These are phyloP conservation scores for Eledone cirrhosa DNA, from an alignment of 2,888 invertebrate genomes.

Conservation along the genomic window DNA sequence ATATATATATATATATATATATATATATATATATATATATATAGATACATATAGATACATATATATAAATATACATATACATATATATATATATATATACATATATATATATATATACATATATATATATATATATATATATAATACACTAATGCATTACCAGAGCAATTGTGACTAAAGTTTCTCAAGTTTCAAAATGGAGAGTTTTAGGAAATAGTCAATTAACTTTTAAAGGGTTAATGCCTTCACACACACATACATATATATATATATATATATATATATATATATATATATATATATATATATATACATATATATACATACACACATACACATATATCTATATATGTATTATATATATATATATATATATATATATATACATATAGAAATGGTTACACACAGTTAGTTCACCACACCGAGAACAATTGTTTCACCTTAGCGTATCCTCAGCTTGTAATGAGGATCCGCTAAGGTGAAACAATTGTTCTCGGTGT, in stretches of 20 bases:
- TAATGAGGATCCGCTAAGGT: not conserved
- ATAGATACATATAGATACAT: not conserved
- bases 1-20: not conserved
- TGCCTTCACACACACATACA: not conserved
- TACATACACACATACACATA: not conserved
- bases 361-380: not conserved
- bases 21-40: constrained; percentile 11
- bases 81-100: not conserved
- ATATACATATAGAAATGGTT: not conserved
- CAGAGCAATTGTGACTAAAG: not conserved
- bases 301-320: not conserved
- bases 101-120: not conserved
- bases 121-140: not conserved
- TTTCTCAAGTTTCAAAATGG: not conserved
- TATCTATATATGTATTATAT: not conserved
- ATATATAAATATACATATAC: no score
- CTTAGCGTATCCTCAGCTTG: not conserved
- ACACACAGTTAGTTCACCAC: no score
- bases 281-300: not conserved
- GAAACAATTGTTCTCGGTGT: no score
- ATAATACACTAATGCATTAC: not conserved
- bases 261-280: not conserved
- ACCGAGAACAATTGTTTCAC: no score
- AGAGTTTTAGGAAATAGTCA: not conserved
- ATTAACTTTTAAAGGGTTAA: not conserved